Evolutionary conservation across 23 tunicate genomes (phyloP), one percentile per base, ranked within the genome.

Genomic region (Oikopleura dioica): DNA sequence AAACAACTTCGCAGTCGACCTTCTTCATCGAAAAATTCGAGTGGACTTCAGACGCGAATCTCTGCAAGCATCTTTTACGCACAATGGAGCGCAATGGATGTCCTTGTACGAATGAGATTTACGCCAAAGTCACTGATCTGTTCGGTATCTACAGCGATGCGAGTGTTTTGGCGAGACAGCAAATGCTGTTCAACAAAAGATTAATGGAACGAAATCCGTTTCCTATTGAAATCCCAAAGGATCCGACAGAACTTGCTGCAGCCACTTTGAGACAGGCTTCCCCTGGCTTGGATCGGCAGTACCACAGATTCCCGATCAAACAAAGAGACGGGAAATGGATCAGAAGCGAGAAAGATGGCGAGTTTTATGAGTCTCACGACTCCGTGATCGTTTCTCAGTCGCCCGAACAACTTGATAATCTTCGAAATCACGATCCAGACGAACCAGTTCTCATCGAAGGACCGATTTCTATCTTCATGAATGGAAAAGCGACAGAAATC

Each of bases 161-260:
- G 29, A 2, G 30, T 24, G 72, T 63, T 63, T 28, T 63, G 2
- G 72, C 72, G 32, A 23, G 72, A 2, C 72, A 63, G 33, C 72
- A 63, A 28, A 63, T 63, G 72, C 33, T 63, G 2, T 63, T 63
- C 33, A 31, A 23, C 33, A 23, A 23, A 2, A 23, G 72, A 21
- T 2, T 63, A 21, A 21, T 16, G 2, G 72, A 63, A 31, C 72
- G 72, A 63, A 63, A 63, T 63, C 72, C 72, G 29, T 63, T 63
- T 63, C 72, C 72, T 2, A 63, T 63, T 63, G 29, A 2, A 28
- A 63, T 31, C 5, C 72, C 72, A 23, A 63, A 4, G 33, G 72
- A 63, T 63, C 72, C 72, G 29, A 63, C 72, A 4, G 72, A 63
- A 63, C 16, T 63, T 63, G 72, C 32, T 24, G 72, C 72, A 2